These are phyloP conservation scores for Ceratina australensis DNA, from an alignment of 1,140 invertebrate species.

Conservation along the genomic window DNA sequence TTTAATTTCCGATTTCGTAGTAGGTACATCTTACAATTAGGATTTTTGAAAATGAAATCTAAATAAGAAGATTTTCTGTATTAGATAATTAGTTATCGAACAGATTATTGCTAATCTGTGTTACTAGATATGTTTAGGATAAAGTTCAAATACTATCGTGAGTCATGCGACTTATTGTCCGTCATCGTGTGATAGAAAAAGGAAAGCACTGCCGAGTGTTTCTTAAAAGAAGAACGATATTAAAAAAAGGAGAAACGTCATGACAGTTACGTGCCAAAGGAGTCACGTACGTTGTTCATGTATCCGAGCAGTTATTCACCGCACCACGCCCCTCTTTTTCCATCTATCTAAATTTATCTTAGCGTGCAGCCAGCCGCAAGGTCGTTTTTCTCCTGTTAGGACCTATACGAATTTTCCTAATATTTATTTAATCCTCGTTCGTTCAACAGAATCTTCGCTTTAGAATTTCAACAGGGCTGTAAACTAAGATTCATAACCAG, in stretches of 20 bases:
- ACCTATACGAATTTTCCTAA: constrained; percentile 11
- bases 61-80: too few relatives aligned
- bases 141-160: not conserved
- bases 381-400: constrained; percentile 21
- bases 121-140: too few relatives aligned
- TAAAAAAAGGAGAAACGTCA: constrained; percentile 30
- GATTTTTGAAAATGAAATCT: too few relatives aligned
- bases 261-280: constrained; percentile 36
- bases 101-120: too few relatives aligned
- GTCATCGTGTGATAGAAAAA: constrained; percentile 4
- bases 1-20: not conserved
- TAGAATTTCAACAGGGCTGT: not conserved
- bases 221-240: constrained; percentile 31
- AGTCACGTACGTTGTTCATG: constrained; percentile 35
- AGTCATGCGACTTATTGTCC: constrained; percentile 8
- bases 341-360: constrained; percentile 43
- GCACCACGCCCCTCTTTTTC: constrained; percentile 34
- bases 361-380: constrained; percentile 23
- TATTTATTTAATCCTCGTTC: constrained; percentile 1
- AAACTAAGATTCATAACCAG: too few relatives aligned
- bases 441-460: not conserved
- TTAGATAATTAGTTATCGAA: too few relatives aligned
- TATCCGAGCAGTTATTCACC: constrained; percentile 33
- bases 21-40: not conserved
- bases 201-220: constrained; percentile 13